phyloP scores from a whole-genome alignment of 2,888 invertebrate genomes.

The Trissolcus japonicus region DNA sequence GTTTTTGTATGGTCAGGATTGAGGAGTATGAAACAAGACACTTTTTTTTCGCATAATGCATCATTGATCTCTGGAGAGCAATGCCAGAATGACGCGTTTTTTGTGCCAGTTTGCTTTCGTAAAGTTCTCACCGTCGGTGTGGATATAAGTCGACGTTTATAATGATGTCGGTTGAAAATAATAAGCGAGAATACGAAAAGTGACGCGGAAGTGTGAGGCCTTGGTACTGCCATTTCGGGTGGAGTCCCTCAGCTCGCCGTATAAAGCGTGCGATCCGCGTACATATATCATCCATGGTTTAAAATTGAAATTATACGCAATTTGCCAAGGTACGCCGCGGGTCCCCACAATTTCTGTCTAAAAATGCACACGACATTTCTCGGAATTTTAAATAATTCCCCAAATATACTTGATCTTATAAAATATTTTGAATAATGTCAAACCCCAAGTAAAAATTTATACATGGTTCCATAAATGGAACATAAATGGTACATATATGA shows the following conservation, averaged over 20 bases:
- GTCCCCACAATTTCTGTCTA: slow-evolving; percentile 1
- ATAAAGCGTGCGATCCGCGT: slow-evolving; percentile 49
- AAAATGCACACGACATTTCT: too few relatives aligned
- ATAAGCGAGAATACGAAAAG: slow-evolving; percentile 52
- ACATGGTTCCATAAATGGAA: too few relatives aligned
- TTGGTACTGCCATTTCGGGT: slow-evolving; percentile 51
- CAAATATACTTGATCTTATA: too few relatives aligned
- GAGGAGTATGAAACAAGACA: too few relatives aligned
- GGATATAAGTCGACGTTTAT: slow-evolving; percentile 46
- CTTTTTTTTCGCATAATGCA: too few relatives aligned
- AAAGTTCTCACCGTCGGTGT: slow-evolving; percentile 36
- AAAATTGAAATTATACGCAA: slow-evolving; percentile 50
- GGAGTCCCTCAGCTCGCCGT: slow-evolving; percentile 53
- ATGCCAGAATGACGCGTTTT: neutral
- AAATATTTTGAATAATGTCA: too few relatives aligned
- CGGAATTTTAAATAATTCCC: too few relatives aligned
- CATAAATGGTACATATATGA: too few relatives aligned
- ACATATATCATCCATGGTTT: slow-evolving; percentile 47
- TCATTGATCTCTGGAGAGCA: neutral
- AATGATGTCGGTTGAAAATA: slow-evolving; percentile 48
- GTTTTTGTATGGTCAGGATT: too few relatives aligned
- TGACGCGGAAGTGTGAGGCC: slow-evolving; percentile 55
- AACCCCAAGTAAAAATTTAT: too few relatives aligned
- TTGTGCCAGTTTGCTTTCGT: slow-evolving; percentile 8
- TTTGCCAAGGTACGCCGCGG: slow-evolving; percentile 43